These are phyloP conservation scores for Hirtodrosophila histrioides DNA, from an alignment of 2,888 invertebrate genomes.

Conservation along the genomic window DNA sequence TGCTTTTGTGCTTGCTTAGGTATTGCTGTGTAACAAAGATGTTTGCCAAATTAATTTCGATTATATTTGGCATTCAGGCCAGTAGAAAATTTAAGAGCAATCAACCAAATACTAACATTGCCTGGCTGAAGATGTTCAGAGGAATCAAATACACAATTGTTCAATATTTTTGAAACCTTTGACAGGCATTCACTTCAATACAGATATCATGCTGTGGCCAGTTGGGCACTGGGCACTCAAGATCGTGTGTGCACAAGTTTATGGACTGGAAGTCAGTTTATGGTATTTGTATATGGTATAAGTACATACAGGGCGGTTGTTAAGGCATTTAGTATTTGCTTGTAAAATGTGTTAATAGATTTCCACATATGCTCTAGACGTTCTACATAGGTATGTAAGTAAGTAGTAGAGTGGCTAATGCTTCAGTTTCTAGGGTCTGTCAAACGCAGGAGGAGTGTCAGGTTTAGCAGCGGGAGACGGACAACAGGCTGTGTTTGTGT, in stretches of 20 bases:
- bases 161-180: not conserved
- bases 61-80: slow-evolving; percentile 19
- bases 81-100: slow-evolving; percentile 7
- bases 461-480: no score
- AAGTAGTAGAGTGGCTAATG: slow-evolving; percentile 22
- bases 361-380: slow-evolving; percentile 33
- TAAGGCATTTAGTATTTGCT: slow-evolving; percentile 66
- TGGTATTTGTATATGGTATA: slow-evolving; percentile 61
- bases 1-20: slow-evolving; percentile 29
- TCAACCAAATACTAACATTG: slow-evolving; percentile 3
- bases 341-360: slow-evolving; percentile 74
- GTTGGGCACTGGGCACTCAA: slow-evolving; percentile 24
- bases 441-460: slow-evolving; percentile 1
- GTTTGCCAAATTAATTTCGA: slow-evolving; percentile 53
- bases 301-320: slow-evolving; percentile 19
- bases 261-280: slow-evolving; percentile 65
- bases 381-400: slow-evolving; percentile 5
- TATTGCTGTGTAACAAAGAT: slow-evolving; percentile 44
- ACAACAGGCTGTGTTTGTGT: not conserved
- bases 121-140: no score
- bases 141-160: not conserved
- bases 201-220: not conserved
- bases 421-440: slow-evolving; percentile 31
- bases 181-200: not conserved
- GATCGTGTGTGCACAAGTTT: slow-evolving; percentile 41